These are phyloP conservation scores for Oxyteleia sp. DNA, from an alignment of 2,888 invertebrate genomes.

Conservation along the genomic window DNA sequence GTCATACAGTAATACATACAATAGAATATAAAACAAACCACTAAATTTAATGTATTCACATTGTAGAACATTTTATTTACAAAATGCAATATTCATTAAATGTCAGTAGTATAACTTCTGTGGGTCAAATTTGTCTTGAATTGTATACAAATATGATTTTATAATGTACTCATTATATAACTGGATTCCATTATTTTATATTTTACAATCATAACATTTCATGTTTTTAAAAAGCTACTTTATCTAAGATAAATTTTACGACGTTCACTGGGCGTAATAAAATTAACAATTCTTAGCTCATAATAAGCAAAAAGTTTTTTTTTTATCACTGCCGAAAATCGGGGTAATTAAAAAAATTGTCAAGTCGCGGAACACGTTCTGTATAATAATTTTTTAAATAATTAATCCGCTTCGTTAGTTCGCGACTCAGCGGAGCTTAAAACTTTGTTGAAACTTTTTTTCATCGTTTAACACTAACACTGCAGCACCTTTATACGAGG, in stretches of 20 bases:
- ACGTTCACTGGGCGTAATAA: neutral
- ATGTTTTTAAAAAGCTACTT: neutral
- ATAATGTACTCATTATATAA: neutral
- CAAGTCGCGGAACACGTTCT: neutral
- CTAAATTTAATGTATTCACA: neutral
- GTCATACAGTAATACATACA: too few relatives aligned
- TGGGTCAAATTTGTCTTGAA: neutral
- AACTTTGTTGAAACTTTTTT: slow-evolving; percentile 26
- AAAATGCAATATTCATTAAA: neutral
- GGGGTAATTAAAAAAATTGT: neutral
- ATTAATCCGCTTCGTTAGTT: slow-evolving; percentile 23
- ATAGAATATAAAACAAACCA: too few relatives aligned
- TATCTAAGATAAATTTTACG: too few relatives aligned
- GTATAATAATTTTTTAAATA: slow-evolving; percentile 27
- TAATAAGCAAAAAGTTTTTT: neutral
- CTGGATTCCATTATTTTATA: neutral
- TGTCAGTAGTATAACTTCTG: neutral
- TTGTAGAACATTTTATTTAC: neutral
- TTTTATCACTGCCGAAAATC: too few relatives aligned
- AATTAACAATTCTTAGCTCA: neutral
- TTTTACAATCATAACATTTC: neutral
- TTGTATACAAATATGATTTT: neutral
- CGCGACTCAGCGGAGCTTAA: slow-evolving; percentile 5
- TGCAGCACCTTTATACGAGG: neutral
- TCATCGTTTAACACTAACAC: neutral